These are phyloP conservation scores for Apamea sordens DNA, from an alignment of 2,888 invertebrate genomes.

Conservation along the genomic window DNA sequence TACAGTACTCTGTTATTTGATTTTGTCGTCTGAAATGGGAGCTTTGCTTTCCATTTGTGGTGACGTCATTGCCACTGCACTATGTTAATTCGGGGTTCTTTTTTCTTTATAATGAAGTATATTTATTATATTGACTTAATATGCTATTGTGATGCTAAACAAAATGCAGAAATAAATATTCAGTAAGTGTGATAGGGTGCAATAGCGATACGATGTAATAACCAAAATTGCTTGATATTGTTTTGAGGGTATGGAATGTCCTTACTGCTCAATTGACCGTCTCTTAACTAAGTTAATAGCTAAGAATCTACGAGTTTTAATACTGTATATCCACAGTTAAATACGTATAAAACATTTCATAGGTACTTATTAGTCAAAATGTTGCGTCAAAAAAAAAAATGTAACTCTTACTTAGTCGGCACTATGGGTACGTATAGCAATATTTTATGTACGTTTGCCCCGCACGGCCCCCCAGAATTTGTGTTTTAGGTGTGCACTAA, in stretches of 20 bases:
- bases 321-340: background rate
- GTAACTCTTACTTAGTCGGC: background rate
- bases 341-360: background rate
- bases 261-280: background rate
- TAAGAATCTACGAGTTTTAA: background rate
- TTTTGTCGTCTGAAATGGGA: background rate
- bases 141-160: background rate
- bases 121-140: background rate
- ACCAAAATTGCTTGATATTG: background rate
- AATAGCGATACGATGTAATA: background rate
- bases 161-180: background rate
- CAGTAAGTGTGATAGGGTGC: background rate
- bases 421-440: too few species aligned
- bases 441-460: too few species aligned
- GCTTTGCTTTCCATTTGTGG: slow-evolving; percentile 24
- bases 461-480: too few species aligned
- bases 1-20: background rate
- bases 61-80: background rate
- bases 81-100: background rate
- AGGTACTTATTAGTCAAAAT: background rate
- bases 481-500: too few species aligned
- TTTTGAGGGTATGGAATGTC: background rate
- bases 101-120: background rate
- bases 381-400: background rate
- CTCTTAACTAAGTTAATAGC: background rate